Conservation (phyloP, 2,113 vertebrate species). For the human region GRCh38 chr6:147531001-147531500, state of each 20-base stretch:
- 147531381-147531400: constrained; percentile 56
- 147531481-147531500: too few relatives aligned
- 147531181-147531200: not conserved
- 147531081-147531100: not conserved
- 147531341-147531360: constrained; percentile 41
- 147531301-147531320: constrained; percentile 14
- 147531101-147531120: not conserved
- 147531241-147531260: constrained; percentile 39
- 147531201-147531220: not conserved
- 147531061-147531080: not conserved
- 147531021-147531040: not conserved
- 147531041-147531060: not conserved
- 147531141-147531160: not conserved
- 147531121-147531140: constrained; percentile 44
- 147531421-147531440: constrained; percentile 27
- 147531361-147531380: constrained; percentile 51
- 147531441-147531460: not conserved
- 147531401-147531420: constrained; percentile 56
- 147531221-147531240: constrained; percentile 27
- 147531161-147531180: not conserved
- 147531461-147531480: not conserved
- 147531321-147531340: constrained; percentile 58
- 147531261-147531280: constrained; percentile 31
- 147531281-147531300: constrained; percentile 31
- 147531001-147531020: constrained; percentile 43